phyloP scores from a whole-genome alignment of 2,797 vertebrate species.

The Mallotus villosus region DNA sequence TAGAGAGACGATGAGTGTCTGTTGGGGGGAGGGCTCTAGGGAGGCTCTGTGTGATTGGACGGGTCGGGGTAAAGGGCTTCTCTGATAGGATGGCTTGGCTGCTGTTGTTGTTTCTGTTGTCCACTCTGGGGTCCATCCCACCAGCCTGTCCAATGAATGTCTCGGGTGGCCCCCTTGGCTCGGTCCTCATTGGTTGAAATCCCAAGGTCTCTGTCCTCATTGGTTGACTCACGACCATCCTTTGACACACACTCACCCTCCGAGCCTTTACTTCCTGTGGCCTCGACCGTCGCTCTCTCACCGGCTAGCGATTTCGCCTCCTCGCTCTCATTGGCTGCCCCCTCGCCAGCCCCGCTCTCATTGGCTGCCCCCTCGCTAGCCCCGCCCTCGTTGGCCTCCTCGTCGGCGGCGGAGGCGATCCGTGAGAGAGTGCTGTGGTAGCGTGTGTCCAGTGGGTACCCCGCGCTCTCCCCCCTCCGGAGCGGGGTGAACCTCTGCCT shows the following conservation, averaged over 20 bases:
- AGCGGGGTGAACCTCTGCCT: conserved; percentile 73
- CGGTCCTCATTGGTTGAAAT: conserved; percentile 43
- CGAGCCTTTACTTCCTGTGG: not conserved
- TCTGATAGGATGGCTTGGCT: conserved; percentile 61
- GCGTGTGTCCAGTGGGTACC: conserved; percentile 76
- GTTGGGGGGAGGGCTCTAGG: not conserved
- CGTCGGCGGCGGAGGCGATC: conserved; percentile 81
- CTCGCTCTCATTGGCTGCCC: not conserved
- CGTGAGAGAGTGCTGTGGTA: conserved; percentile 88
- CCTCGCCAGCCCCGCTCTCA: conserved; percentile 15
- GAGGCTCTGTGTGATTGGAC: not conserved
- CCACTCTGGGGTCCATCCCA: conserved; percentile 58
- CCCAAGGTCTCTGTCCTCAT: conserved; percentile 12
- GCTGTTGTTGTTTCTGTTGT: conserved; percentile 75
- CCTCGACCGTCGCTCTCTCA: conserved; percentile 7
- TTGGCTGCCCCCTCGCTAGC: conserved; percentile 20
- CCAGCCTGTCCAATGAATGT: conserved; percentile 20
- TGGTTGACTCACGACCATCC: conserved; percentile 10
- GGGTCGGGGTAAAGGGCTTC: conserved; percentile 16
- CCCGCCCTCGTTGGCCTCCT: conserved; percentile 77
- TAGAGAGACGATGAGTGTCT: not conserved
- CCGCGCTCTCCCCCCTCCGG: conserved; percentile 74
- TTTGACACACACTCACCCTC: conserved; percentile 21
- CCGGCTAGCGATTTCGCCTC: conserved; percentile 38
- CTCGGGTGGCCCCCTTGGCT: conserved; percentile 27